Base-by-base conservation (phyloP, 2,888 invertebrate genomes). In the Nematopogon swammerdamellus region DNA sequence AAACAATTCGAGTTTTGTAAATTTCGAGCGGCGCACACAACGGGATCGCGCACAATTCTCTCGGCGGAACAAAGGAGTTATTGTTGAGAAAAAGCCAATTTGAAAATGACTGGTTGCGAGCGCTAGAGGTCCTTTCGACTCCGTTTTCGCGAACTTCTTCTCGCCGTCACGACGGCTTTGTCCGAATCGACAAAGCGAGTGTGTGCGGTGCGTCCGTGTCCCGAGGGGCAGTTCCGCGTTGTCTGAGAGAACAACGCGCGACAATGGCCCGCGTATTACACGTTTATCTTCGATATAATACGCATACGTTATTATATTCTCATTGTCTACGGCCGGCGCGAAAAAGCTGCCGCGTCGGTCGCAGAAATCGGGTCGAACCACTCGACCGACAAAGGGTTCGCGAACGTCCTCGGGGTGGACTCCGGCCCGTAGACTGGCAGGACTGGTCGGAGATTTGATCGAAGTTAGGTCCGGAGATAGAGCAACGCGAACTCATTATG, bases 41-140 rank as follows among this genome's bases (percentile, higher is more conserved):
- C 71, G 62, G 66, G 53, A 58, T 60, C 58, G 61, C 63, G 63
- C 65, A 72, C 67, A 67, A 71, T 71, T 64, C 57, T 62, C 58
- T 59, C 58, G 56, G 56, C 59, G 18, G 58, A 65, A 76, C 74
- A 77, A 79, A 70, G 62, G 59, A 55, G 63, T 67, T 71, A 74
- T 77, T 77, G 74, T 79, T 68, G 67, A 73, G 77, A 76, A 73
- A 77, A 77, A 74, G 76, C 76, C 77, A 74, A 76, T 77, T 72
- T 65, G 68, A 74, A 77, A 75, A 77, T 77, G 75, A 76, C 74
- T 72, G 77, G 77, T 77, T 76, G 70, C 65, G 67, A 66, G 61
- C 60, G 57, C 43, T 46, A 48, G 20, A 44, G 25, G 25, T 44
- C 64, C 69, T 69, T 73, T 73, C n/a, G 36, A 25, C 4, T 4